Conservation (phyloP, 2,113 vertebrate genomes). For the Spea multiplicata region DNA sequence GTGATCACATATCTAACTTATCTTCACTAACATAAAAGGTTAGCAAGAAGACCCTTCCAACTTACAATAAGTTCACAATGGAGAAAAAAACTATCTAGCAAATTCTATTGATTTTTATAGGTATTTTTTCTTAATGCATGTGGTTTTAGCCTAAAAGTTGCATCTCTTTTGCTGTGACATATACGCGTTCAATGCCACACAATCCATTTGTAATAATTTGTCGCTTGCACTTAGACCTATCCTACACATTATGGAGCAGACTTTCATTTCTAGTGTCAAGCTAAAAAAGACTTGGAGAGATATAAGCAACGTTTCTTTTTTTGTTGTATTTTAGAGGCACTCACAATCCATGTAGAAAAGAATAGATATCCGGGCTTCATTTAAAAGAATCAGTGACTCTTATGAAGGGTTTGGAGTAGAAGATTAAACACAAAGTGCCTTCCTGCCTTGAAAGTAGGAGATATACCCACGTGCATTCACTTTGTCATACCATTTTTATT, state of each 20-base stretch:
- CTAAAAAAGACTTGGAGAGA: neutral
- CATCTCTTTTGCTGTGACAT: slow-evolving; percentile 1
- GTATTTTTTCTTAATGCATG: neutral
- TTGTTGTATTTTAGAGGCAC: neutral
- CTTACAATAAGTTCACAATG: neutral
- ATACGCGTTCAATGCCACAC: neutral
- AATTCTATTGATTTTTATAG: neutral
- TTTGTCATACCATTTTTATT: slow-evolving; percentile 29
- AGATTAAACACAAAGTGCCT: neutral
- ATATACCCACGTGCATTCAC: neutral
- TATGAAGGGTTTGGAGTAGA: neutral
- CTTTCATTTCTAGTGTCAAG: neutral
- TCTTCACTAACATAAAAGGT: neutral
- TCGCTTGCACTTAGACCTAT: neutral
- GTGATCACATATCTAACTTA: neutral
- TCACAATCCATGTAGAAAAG: neutral
- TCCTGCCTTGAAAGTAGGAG: slow-evolving; percentile 17
- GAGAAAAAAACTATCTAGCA: neutral
- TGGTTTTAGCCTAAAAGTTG: neutral
- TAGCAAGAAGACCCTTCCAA: neutral
- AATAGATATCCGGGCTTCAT: neutral
- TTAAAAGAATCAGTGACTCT: neutral
- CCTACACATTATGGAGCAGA: neutral
- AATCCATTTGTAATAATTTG: slow-evolving; percentile 4
- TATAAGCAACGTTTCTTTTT: slow-evolving; percentile 1